Conservation (phyloP, 2,113 vertebrate genomes). For the Sigmodon hispidus region DNA sequence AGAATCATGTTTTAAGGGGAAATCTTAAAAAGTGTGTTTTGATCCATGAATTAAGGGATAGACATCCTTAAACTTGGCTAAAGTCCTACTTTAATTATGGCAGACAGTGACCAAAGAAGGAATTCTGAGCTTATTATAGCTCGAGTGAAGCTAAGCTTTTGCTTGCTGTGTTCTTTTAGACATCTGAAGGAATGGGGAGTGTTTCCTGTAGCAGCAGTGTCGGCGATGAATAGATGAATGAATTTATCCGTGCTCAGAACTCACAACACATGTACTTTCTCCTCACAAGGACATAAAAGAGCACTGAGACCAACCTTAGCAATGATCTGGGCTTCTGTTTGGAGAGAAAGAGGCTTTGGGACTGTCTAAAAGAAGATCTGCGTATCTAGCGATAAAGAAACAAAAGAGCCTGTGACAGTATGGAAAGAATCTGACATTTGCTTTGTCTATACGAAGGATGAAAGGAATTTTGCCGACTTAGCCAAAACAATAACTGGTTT, state of each 20-base stretch:
- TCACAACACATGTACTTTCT: constrained; percentile 82
- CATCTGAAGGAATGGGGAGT: constrained; percentile 78
- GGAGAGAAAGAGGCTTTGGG: constrained; percentile 64
- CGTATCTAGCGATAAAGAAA: constrained; percentile 83
- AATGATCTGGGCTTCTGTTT: constrained; percentile 61
- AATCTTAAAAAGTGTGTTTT: constrained; percentile 59
- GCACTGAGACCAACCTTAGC: constrained; percentile 69
- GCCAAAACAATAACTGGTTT: constrained; percentile 73
- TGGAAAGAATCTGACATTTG: constrained; percentile 83
- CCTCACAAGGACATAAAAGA: constrained; percentile 77
- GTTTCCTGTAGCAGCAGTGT: constrained; percentile 77
- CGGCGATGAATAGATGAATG: constrained; percentile 83
- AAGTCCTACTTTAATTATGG: constrained; percentile 69
- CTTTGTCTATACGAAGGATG: constrained; percentile 83
- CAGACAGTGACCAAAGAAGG: constrained; percentile 64
- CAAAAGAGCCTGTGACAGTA: constrained; percentile 85
- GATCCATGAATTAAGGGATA: constrained; percentile 52
- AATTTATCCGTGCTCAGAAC: constrained; percentile 81
- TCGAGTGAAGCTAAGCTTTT: constrained; percentile 70
- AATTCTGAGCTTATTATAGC: constrained; percentile 68
- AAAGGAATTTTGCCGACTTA: constrained; percentile 82
- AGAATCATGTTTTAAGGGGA: constrained; percentile 31
- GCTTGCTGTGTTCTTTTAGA: constrained; percentile 66
- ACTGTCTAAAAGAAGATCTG: constrained; percentile 73
- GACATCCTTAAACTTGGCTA: constrained; percentile 72